These are phyloP conservation scores for Apis laboriosa DNA, from an alignment of 1,140 invertebrate genomes.

Conservation along the genomic window DNA sequence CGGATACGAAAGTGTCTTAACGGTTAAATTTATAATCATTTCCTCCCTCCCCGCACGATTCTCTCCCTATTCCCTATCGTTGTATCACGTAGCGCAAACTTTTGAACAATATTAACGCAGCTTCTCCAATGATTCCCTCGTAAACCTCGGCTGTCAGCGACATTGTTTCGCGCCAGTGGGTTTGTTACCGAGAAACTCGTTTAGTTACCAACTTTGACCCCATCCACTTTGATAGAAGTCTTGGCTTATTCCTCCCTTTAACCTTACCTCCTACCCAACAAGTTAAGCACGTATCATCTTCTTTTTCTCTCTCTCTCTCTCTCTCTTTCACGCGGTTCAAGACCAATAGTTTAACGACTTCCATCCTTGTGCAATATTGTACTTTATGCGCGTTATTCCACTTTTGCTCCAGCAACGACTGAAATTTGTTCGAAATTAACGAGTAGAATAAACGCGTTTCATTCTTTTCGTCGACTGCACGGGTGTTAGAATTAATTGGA, in stretches of 20 bases:
- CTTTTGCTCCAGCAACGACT: too few species aligned
- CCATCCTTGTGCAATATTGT: not conserved
- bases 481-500: too few species aligned
- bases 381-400: too few species aligned
- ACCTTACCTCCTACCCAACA: constrained; percentile 44
- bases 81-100: constrained; percentile 57
- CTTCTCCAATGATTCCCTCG: constrained; percentile 54
- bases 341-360: not conserved
- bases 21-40: constrained; percentile 50
- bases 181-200: constrained; percentile 72
- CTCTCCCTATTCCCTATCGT: constrained; percentile 38
- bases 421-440: too few species aligned
- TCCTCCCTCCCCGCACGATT: constrained; percentile 6
- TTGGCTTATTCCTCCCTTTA: constrained; percentile 46
- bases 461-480: too few species aligned
- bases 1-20: constrained; percentile 26
- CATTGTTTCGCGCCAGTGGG: constrained; percentile 67
- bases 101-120: constrained; percentile 67
- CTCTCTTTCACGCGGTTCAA: too few species aligned
- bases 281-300: constrained; percentile 19
- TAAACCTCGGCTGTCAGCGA: constrained; percentile 65
- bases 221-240: constrained; percentile 59
- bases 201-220: constrained; percentile 66
- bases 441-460: too few species aligned
- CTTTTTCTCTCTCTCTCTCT: not conserved